Evolutionary conservation across 2,888 invertebrate species (phyloP), one percentile per base, ranked within the genome.

Genomic region (Lepidochrysops patricia): DNA sequence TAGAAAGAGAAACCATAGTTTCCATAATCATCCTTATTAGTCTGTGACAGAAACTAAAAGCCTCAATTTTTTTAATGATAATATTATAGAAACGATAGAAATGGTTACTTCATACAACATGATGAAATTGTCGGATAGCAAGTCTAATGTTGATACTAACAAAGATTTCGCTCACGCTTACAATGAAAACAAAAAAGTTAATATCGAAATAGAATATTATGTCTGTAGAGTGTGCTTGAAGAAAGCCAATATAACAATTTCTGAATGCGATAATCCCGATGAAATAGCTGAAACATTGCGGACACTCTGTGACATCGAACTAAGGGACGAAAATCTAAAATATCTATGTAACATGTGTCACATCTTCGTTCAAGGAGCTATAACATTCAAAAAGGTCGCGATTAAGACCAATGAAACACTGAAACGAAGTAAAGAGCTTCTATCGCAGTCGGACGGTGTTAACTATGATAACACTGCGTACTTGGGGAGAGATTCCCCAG

Each of bases 181-280:
- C 50, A 66, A 64, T 50, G 25, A 37, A n/a, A n/a, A 60, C 27
- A 58, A 25, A 6, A 57, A 29, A 2, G 4, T 34, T 2, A 54
- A 54, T 12, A 63, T n/a, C n/a, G n/a, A n/a, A n/a, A n/a, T n/a
- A 61, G 25, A 26, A 61, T 12, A 60, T n/a, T n/a, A 50, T 5
- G 26, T 26, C 15, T 85, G 87, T 67, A 75, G 86, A 65, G 70
- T 84, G 50, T 87, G 86, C 71, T 68, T 85, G 23, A 70, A 77
- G 61, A 62, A 72, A 19, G 84, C 77, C n/a, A 62, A 60, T 2
- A 68, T 76, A 60, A 67, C 74, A 19, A 82, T 86, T 60, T 78
- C 69, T 61, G 67, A 63, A 2, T 60, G 65, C 6, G 64, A 72
- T 13, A 61, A 63, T 26, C 48, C 64, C 0, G 62, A 64, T 15